A percentile compares a stretch with the other conserved stretches of the same genome.
Evolutionary conservation across 1,140 invertebrate species (phyloP).

Genomic region (Eurosta solidaginis): DNA sequence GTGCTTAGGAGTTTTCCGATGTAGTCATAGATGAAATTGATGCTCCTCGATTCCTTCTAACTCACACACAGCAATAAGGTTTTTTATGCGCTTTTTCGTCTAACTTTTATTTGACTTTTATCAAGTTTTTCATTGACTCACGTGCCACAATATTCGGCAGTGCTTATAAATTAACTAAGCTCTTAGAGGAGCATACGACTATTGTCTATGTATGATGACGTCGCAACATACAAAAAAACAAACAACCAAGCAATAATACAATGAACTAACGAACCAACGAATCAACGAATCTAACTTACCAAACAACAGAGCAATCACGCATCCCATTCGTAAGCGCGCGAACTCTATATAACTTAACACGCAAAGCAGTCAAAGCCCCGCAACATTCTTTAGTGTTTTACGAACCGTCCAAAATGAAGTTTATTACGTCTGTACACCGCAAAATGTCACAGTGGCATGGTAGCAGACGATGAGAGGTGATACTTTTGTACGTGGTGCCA

Average conservation of each 20-base stretch:
- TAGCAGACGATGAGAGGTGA: not conserved
- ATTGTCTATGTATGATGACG: too few species aligned
- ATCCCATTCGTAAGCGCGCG: not conserved
- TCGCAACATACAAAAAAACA: too few species aligned
- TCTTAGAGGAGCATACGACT: not conserved
- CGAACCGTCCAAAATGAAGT: constrained; percentile 36
- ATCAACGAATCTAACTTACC: not conserved
- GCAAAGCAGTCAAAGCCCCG: not conserved
- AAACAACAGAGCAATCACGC: not conserved
- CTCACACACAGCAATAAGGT: too few species aligned
- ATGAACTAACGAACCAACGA: not conserved
- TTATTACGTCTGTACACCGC: constrained; percentile 35
- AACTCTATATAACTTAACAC: not conserved
- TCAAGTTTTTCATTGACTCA: constrained; percentile 22
- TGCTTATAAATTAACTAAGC: constrained; percentile 8
- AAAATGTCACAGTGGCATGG: not conserved
- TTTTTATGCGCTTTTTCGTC: not conserved
- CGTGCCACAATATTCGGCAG: not conserved
- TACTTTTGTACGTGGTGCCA: not conserved
- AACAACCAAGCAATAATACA: too few species aligned
- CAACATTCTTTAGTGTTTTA: constrained; percentile 35
- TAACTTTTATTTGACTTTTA: not conserved
- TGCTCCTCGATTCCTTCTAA: too few species aligned
- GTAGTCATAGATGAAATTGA: too few species aligned
- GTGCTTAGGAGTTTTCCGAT: too few species aligned